Evolutionary conservation across 1,140 invertebrate species (phyloP), one percentile per base, ranked within the genome.

Genomic region (Paracyclopina nana): DNA sequence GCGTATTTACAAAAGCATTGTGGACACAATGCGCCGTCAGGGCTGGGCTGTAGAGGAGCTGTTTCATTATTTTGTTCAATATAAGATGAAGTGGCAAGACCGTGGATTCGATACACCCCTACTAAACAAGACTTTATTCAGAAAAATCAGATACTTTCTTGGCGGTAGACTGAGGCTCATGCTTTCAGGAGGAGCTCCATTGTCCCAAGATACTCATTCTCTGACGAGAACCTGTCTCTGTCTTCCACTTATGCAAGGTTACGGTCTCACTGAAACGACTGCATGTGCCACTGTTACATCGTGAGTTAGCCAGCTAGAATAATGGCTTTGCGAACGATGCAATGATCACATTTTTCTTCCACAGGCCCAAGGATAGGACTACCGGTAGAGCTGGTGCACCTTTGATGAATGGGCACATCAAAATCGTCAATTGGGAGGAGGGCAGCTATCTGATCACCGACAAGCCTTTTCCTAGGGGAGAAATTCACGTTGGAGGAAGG

Each of bases 241-340:
- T 62, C 78, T 82, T 38, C 78, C 80, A 40, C 75, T 97, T 18
- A 75, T 84, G 43, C 87, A 92, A 63, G 94, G 92, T 41, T 98
- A 98, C 68, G 94, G 92, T 6, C 73, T 97, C 28, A 98, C 94
- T 1, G 92, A 98, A 73, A 95, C 90, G 8, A 82, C 81, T 57
- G 91, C 87, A 2, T 86, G 81, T 60, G 86, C 84, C 24, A 82
- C 85, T 14, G 79, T 92, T 48, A 82, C 85, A 74, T 9, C 29
- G 6, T 4, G 31, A 12, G 6, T 41, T 50, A 24, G 6, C n/a
- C 41, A 8, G 27, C 16, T 46, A 28, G 18, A 46, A 29, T 11
- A 29, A 18, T 46, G 14, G 27, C 26, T 8, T 29, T 25, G 12
- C 6, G 14, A 9, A 46, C 27, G 45, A 46, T 28, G 12, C n/a